Conservation (phyloP, 2,113 vertebrate species). For the Peromyscus californicus region DNA sequence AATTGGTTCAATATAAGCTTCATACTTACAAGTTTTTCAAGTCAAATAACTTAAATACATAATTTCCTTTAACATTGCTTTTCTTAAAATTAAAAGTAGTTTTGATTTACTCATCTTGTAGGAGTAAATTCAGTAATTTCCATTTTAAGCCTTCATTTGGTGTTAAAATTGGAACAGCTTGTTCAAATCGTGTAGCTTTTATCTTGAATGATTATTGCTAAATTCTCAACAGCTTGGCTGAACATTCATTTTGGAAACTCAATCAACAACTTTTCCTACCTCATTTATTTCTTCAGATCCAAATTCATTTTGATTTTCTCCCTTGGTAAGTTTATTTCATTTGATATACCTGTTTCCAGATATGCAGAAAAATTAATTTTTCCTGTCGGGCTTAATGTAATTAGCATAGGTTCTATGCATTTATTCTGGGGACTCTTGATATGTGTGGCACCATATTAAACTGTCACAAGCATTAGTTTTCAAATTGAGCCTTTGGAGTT, state of each 20-base stretch:
- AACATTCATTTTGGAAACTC: conserved; percentile 58
- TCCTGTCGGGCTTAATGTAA: background rate
- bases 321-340: conserved; percentile 37
- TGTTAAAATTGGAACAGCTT: conserved; percentile 80
- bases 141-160: conserved; percentile 64
- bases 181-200: conserved; percentile 66
- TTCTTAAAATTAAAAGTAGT: conserved; percentile 40
- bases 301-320: conserved; percentile 59
- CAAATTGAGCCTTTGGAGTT: background rate
- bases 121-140: conserved; percentile 55
- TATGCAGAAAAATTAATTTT: conserved; percentile 13
- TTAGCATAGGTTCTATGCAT: background rate
- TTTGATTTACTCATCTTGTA: conserved; percentile 50
- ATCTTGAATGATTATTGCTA: conserved; percentile 75
- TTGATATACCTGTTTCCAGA: background rate
- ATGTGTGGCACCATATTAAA: background rate
- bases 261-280: conserved; percentile 56
- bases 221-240: conserved; percentile 69
- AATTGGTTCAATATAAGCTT: background rate
- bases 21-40: conserved; percentile 11
- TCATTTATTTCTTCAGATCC: conserved; percentile 41
- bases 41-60: conserved; percentile 47
- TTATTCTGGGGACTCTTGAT: background rate
- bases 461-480: background rate
- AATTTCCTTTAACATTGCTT: conserved; percentile 32